Percentiles rank a stretch among this genome's conserved stretches.
phyloP scores from a whole-genome alignment of 1,140 invertebrate genomes.

The Matsumurasca onukii region DNA sequence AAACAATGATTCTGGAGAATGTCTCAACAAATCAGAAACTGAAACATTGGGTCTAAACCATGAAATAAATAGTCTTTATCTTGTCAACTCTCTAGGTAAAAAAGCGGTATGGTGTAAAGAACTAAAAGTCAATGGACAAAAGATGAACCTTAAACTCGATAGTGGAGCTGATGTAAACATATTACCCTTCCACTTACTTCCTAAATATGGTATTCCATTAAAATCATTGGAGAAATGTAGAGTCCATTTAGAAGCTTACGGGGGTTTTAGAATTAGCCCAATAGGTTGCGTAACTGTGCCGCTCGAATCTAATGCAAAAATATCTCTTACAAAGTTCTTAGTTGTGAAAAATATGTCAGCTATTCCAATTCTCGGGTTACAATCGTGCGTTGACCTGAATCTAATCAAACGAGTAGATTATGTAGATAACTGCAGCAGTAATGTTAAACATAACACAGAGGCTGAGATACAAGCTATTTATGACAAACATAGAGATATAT shows the following conservation, averaged over 20 bases:
- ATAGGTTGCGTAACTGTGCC: not conserved
- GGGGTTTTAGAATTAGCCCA: slow-evolving; percentile 1
- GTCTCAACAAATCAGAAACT: too few species aligned
- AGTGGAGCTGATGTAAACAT: slow-evolving; percentile 40
- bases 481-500: not conserved
- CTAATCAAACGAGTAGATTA: not conserved
- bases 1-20: not conserved
- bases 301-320: not conserved
- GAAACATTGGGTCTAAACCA: too few species aligned
- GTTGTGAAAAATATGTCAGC: not conserved
- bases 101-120: slow-evolving; percentile 19
- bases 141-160: slow-evolving; percentile 26
- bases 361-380: too few species aligned
- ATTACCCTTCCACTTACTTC: slow-evolving; percentile 49
- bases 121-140: slow-evolving; percentile 17
- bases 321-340: not conserved
- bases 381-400: slow-evolving; percentile 6
- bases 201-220: slow-evolving; percentile 37
- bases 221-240: slow-evolving; percentile 17
- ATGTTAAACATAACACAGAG: not conserved
- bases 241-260: not conserved
- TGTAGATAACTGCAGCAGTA: not conserved
- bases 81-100: slow-evolving; percentile 28
- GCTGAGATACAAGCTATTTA: not conserved
- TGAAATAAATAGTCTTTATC: slow-evolving; percentile 25